Evolutionary conservation across 2,113 vertebrate genomes (phyloP), one percentile per base, ranked within the genome.

Genomic region (Daboia siamensis): DNA sequence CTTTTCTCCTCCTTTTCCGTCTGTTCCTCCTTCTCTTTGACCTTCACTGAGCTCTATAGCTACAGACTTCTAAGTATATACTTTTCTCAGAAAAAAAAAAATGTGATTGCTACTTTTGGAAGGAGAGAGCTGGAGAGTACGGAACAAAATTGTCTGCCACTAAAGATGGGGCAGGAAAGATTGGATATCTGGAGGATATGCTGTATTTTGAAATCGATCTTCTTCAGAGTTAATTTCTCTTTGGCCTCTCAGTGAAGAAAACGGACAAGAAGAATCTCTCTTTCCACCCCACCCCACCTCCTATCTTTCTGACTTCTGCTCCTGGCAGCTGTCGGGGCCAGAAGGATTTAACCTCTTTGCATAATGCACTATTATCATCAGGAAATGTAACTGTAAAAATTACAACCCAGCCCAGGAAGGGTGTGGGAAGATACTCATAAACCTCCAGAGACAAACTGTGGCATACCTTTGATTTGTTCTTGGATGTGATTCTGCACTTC

Each of bases 401-500:
- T 90, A 92, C 93, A 52, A 33, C 90, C 94, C 33, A 46, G 23
- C 11, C n/a, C 87, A 92, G 94, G 95, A 95, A 93, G 94, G 96
- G 96, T 95, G 86, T 48, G 64, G 88, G 5, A 33, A 93, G 24
- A 95, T 94, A 91, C 52, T 92, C 94, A 61, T 94, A 91, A 55
- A 91, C 52, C 95, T 89, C 97, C 94, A 92, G 86, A 39, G 96
- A 90, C 90, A 94, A 96, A 94, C 94, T 96, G 92, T 94, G 95
- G 93, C 91, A 7, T 11, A 94, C 88, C 94, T 93, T 94, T 94
- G 95, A 95, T 95, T 96, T 95, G 96, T 94, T 94, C 95, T 95
- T 84, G 91, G 94, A 95, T 94, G 93, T 46, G 0, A 90, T 3
- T 89, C 91, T 95, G 93, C 92, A 94, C 95, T 94, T 94, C 91